These are phyloP conservation scores for Spongilla lacustris DNA, from an alignment of 37 sponge, comb jelly and placozoan genomes.

Conservation along the genomic window DNA sequence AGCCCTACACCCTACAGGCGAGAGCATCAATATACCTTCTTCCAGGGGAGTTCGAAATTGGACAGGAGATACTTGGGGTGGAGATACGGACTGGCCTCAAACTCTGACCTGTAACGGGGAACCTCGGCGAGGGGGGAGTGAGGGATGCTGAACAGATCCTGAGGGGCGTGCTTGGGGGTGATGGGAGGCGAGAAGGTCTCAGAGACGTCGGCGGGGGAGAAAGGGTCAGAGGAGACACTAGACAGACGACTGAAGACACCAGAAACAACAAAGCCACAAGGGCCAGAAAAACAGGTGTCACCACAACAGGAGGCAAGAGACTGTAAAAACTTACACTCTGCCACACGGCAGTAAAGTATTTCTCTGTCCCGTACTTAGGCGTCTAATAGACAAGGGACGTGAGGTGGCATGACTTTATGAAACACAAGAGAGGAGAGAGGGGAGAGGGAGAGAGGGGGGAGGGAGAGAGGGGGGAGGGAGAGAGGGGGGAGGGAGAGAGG, in stretches of 20 bases:
- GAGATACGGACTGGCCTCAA: conserved; percentile 47
- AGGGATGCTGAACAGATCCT: background rate
- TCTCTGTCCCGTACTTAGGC: background rate
- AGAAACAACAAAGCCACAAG: background rate
- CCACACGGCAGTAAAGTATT: too few relatives aligned
- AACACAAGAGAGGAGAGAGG: too few relatives aligned
- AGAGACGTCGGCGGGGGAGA: conserved; percentile 25
- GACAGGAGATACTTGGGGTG: conserved; percentile 72
- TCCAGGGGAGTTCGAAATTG: conserved; percentile 61
- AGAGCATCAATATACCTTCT: conserved; percentile 53
- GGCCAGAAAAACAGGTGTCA: too few relatives aligned
- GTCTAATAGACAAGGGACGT: conserved; percentile 9
- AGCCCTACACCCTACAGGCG: background rate
- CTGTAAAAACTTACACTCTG: background rate
- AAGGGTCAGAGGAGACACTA: conserved; percentile 55
- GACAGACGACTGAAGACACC: conserved; percentile 32
- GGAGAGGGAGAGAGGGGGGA: too few relatives aligned
- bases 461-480: too few relatives aligned
- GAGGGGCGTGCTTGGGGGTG: conserved; percentile 37
- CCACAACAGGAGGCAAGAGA: too few relatives aligned
- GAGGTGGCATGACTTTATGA: too few relatives aligned
- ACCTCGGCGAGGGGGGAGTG: background rate
- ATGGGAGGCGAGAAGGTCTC: conserved; percentile 63
- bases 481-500: too few relatives aligned
- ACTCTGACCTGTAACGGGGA: conserved; percentile 22